Evolutionary conservation across 92 coral and sea anemone genomes (phyloP).

Genomic region (Pocillopora grandis): DNA sequence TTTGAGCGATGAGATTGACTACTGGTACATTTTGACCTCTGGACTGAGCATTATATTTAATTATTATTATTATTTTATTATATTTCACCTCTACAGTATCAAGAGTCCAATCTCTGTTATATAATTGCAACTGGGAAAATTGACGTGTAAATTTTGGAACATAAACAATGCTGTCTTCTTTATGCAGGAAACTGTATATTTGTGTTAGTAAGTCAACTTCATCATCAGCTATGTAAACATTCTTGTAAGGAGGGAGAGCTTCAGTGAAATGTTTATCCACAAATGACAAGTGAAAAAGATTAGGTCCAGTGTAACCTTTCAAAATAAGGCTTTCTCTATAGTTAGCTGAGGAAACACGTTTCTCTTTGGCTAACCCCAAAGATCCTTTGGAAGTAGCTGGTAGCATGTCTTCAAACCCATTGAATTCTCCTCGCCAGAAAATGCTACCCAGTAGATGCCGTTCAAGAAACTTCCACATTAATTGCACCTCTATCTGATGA

Average conservation of each 20-base stretch:
- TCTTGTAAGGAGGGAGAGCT: not conserved
- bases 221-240: conserved; percentile 25
- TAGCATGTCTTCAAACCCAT: not conserved
- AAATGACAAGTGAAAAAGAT: not conserved
- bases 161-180: conserved; percentile 25
- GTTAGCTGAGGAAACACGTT: not conserved
- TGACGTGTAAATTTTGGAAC: conserved; percentile 11
- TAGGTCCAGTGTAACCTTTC: not conserved
- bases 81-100: conserved; percentile 12
- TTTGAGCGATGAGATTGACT: conserved; percentile 1
- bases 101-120: conserved; percentile 10
- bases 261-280: not conserved
- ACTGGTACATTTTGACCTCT: conserved; percentile 3
- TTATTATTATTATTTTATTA: too few relatives aligned
- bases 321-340: not conserved
- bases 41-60: conserved; percentile 9
- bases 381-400: conserved; percentile 5
- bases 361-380: not conserved
- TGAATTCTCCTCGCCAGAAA: conserved; percentile 27
- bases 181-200: conserved; percentile 19
- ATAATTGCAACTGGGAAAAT: not conserved
- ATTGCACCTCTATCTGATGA: conserved; percentile 38
- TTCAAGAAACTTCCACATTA: conserved; percentile 36
- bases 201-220: not conserved
- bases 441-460: conserved; percentile 25